Evolutionary conservation across 2,113 vertebrate species (phyloP).

Genomic region (Gorsachius goisagi): DNA sequence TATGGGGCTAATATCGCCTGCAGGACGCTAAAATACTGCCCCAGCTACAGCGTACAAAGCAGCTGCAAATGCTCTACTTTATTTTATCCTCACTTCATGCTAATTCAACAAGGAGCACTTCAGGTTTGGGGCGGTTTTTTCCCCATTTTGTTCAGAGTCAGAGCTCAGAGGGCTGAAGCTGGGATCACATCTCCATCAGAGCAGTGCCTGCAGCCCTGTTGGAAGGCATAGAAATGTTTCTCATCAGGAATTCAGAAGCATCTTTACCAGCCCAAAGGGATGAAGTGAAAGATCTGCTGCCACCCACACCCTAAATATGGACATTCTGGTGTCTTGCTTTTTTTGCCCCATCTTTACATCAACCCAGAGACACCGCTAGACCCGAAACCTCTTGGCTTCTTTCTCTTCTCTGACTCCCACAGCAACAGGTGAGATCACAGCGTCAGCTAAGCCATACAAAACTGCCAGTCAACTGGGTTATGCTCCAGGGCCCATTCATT

Average conservation of each 20-base stretch:
- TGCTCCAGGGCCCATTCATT: background rate
- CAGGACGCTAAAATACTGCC: constrained; percentile 9
- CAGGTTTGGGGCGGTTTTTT: background rate
- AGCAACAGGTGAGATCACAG: background rate
- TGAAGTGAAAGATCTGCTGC: background rate
- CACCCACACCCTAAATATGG: rapidly evolving
- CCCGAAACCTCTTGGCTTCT: background rate
- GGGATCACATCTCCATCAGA: rapidly evolving
- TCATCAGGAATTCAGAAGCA: background rate
- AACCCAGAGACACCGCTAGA: background rate
- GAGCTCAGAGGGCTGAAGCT: background rate
- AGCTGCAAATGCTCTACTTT: background rate
- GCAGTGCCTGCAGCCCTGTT: background rate
- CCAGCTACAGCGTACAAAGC: background rate
- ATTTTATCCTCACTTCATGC: background rate
- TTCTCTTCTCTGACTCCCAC: background rate
- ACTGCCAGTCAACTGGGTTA: background rate
- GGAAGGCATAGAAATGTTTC: background rate
- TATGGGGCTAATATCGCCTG: background rate
- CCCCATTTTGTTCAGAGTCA: background rate
- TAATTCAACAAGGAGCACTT: background rate
- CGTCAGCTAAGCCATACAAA: background rate
- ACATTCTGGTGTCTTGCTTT: background rate
- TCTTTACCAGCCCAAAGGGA: background rate
- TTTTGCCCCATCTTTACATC: background rate